Base-by-base conservation (phyloP, 2,888 invertebrate species). In the Volucella inanis region DNA sequence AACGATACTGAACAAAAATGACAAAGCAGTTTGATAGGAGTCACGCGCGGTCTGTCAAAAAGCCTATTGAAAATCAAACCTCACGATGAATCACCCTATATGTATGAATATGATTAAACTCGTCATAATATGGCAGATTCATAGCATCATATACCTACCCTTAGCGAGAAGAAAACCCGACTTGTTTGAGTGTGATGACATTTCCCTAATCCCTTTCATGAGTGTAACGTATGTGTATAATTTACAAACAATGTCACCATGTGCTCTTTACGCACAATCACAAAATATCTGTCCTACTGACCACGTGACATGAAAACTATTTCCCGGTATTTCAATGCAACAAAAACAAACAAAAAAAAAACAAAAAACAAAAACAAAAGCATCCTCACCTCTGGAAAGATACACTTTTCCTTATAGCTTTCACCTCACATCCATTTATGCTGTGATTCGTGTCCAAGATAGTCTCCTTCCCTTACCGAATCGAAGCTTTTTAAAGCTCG, bases 391-490 rank as follows among this genome's bases (percentile, higher is more conserved):
- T 14, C 55, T 22, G 18, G 22, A 22, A 31, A 54, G 54, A n/a
- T n/a, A 50, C 12, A 45, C 31, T 31, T 45, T 15, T 8, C 9
- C 1, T n/a, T 2, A 22, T 14, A 71, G 62, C 43, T 62, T 68
- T 55, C 12, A 62, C 50, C 61, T 11, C 11, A 1, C 12, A 50
- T 10, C 47, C 31, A 6, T 9, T 31, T 31, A 31, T 31, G 31
- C 12, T 59, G 41, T 75, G 75, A 79, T 70, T 72, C 64, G 72
- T 79, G 79, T 79, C 79, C 59, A 45, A 67, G 80, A 80, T 47
- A 39, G 57, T 12, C 45, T 18, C 22, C 41, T 43, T 54, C 31
- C 31, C 4, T 49, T 47, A 14, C n/a, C 0, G 38, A 52, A 57
- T 10, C 31, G 67, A 67, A 76, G 80, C 84, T 76, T 45, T 14